Evolutionary conservation across 2,113 vertebrate species (phyloP).

Genomic region (Acanthochromis polyacanthus): DNA sequence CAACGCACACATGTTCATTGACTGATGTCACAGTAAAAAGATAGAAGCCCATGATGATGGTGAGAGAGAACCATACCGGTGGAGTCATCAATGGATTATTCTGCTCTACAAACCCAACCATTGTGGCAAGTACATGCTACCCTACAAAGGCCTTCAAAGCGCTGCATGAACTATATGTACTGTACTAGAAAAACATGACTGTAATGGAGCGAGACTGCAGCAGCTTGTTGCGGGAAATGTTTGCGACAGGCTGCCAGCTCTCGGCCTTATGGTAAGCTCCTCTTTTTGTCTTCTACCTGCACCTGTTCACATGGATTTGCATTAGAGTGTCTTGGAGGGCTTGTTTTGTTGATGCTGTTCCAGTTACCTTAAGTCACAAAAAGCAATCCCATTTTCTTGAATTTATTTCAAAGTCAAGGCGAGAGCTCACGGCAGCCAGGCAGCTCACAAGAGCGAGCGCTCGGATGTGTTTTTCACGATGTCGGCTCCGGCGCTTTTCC

Average conservation of each 20-base stretch:
- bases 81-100: background rate
- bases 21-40: too few relatives aligned
- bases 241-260: conserved; percentile 31
- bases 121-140: background rate
- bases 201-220: conserved; percentile 13
- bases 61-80: too few relatives aligned
- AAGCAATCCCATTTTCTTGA: conserved; percentile 49
- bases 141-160: background rate
- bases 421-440: conserved; percentile 4
- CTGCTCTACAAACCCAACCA: background rate
- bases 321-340: conserved; percentile 10
- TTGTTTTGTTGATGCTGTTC: conserved; percentile 23
- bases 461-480: conserved; percentile 9
- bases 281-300: conserved; percentile 35
- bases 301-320: conserved; percentile 39
- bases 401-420: conserved; percentile 45
- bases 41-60: too few relatives aligned
- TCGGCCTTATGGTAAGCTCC: background rate
- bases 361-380: conserved; percentile 37
- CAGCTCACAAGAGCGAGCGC: conserved; percentile 6
- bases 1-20: too few relatives aligned
- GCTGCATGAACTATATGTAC: background rate
- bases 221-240: conserved; percentile 38
- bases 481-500: background rate
- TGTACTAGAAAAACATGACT: background rate